A percentile compares a stretch with the other conserved stretches of the same genome.
Conservation (phyloP, 2,888 invertebrate genomes). For the Smittia sp. region DNA sequence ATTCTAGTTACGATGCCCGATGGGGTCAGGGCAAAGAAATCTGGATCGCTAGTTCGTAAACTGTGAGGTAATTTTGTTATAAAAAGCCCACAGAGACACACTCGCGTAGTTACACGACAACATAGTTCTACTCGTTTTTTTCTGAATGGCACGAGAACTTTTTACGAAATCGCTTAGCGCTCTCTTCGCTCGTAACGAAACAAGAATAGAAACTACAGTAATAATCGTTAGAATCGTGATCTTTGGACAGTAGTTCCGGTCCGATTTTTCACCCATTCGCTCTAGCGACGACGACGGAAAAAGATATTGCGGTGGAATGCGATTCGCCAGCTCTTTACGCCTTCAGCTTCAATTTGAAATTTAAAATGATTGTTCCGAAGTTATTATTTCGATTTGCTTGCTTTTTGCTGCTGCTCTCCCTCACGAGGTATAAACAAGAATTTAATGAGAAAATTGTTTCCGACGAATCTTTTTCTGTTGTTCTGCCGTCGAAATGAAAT, state of each 20-base stretch:
- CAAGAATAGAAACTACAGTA: slow-evolving; percentile 43
- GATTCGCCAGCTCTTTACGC: slow-evolving; percentile 26
- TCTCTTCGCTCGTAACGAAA: slow-evolving; percentile 9
- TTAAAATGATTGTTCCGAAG: slow-evolving; percentile 9
- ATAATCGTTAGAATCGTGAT: slow-evolving; percentile 45
- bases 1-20: neutral
- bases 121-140: neutral
- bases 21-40: no score
- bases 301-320: slow-evolving; percentile 17
- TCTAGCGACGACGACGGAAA: neutral
- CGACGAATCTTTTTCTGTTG: slow-evolving; percentile 16
- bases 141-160: neutral
- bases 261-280: slow-evolving; percentile 18
- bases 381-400: neutral
- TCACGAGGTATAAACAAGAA: slow-evolving; percentile 32
- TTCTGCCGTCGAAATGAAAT: slow-evolving; percentile 14
- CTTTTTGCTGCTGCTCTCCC: neutral
- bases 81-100: no score
- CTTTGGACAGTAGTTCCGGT: slow-evolving; percentile 55
- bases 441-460: slow-evolving; percentile 40
- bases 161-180: slow-evolving; percentile 13
- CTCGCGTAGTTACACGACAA: neutral
- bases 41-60: no score
- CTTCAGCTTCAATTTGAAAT: slow-evolving; percentile 24
- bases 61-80: no score